phyloP scores from a whole-genome alignment of 2,797 vertebrate species.

The Harpagifer antarcticus region DNA sequence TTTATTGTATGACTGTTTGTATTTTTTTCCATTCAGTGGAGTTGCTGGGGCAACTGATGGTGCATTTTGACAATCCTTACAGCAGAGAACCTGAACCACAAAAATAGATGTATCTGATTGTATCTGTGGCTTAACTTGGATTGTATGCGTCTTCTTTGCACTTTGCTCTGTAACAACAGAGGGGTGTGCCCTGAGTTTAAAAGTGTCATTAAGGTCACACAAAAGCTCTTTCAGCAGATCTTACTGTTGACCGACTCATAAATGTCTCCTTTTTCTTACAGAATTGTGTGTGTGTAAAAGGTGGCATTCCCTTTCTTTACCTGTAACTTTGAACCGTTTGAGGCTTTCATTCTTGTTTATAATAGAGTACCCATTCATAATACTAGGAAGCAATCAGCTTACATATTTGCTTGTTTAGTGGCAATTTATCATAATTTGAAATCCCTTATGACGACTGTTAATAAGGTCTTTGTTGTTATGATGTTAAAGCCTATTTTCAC shows the following conservation, averaged over 20 bases:
- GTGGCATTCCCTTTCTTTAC: slow-evolving; percentile 7
- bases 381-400: neutral
- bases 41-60: slow-evolving; percentile 64
- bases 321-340: slow-evolving; percentile 7
- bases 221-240: neutral
- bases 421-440: neutral
- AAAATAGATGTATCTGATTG: neutral
- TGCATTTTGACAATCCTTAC: slow-evolving; percentile 26
- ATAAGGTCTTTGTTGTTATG: neutral
- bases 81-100: slow-evolving; percentile 11
- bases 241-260: slow-evolving; percentile 21
- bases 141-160: neutral
- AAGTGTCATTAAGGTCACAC: neutral
- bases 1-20: slow-evolving; percentile 53
- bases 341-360: slow-evolving; percentile 1
- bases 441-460: neutral
- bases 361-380: slow-evolving; percentile 3
- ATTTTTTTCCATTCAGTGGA: slow-evolving; percentile 57
- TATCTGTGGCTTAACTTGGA: neutral
- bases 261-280: slow-evolving; percentile 26
- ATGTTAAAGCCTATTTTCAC: neutral
- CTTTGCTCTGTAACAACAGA: neutral
- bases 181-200: slow-evolving; percentile 7
- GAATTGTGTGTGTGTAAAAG: slow-evolving; percentile 20
- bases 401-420: slow-evolving; percentile 7